Evolutionary conservation across 23 tunicate genomes (phyloP), one percentile per base, ranked within the genome.

Genomic region (Aplidium turbinatum): DNA sequence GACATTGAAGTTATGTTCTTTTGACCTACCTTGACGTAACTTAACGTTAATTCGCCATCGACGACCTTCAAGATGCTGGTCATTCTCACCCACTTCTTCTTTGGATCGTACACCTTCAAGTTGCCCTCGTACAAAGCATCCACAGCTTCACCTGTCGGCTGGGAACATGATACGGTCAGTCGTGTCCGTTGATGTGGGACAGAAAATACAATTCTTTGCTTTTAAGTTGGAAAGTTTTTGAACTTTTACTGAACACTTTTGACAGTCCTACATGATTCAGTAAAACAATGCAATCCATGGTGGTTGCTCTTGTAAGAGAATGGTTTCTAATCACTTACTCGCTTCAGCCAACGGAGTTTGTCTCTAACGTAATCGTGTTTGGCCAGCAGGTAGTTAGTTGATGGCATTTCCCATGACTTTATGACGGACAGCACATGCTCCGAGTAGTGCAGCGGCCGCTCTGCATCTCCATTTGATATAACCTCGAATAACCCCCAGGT

Each of bases 351-450:
- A 4, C 86, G 82, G 33, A 88, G 34, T 57, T 88, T 81, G 35
- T 88, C 96, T 6, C 87, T 47, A 11, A 81, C 61, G 68, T 88
- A 88, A 53, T 88, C 96, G 55, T 79, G 78, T 57, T 88, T 88
- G 18, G 80, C 83, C 21, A 88, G 60, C 24, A 88, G 74, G 53
- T 67, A 88, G 30, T 88, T 88, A 38, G 96, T 70, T 3, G 87
- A 81, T 16, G 96, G 96, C 79, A 88, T 81, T 27, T 76, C 83
- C 96, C 96, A 88, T 0, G 84, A 40, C 39, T 88, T 88, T 63
- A 88, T 88, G n/a, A 88, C 96, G 19, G 81, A 69, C 16, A 88
- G 73, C 33, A 88, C 96, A 68, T 88, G 96, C 52, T 88, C 96
- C 35, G 69, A 36, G 71, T 61, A 61, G 51, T 88, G 96, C 38